Percentiles rank a stretch among this genome's conserved stretches.
Evolutionary conservation across 2,797 vertebrate species (phyloP).

Genomic region (Amblyraja radiata): DNA sequence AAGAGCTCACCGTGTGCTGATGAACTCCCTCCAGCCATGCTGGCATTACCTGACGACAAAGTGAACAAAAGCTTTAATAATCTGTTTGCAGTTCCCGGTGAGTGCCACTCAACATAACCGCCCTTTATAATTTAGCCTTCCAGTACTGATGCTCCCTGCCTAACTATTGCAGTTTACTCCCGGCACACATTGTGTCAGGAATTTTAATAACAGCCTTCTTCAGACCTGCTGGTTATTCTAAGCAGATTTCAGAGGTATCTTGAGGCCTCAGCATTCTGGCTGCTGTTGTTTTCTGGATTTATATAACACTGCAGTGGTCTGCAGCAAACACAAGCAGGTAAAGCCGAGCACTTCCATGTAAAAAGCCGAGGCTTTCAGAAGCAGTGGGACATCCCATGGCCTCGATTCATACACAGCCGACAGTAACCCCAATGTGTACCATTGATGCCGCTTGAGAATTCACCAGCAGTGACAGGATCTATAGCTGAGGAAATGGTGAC

Average conservation of each 20-base stretch:
- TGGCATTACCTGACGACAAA: not conserved
- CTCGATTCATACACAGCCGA: not conserved
- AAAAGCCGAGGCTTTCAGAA: not conserved
- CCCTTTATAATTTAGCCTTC: not conserved
- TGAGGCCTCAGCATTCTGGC: not conserved
- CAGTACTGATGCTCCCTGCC: not conserved
- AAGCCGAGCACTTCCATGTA: not conserved
- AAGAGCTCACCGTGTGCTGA: not conserved
- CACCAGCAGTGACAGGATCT: not conserved
- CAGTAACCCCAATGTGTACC: not conserved
- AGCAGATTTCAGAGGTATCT: conserved; percentile 15
- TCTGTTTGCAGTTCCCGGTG: not conserved
- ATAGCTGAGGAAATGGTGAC: no score
- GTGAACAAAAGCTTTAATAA: conserved; percentile 7
- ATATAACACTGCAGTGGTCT: conserved; percentile 32
- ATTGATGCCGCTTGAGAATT: not conserved
- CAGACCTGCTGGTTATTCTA: conserved; percentile 23
- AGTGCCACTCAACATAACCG: not conserved
- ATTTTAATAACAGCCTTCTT: conserved; percentile 24
- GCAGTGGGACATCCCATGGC: no score
- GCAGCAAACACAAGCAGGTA: not conserved
- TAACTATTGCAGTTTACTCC: conserved; percentile 24
- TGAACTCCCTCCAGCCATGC: not conserved
- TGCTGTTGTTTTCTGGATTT: conserved; percentile 30
- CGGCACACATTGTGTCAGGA: not conserved